Evolutionary conservation across 2,797 vertebrate genomes (phyloP).

Genomic region (Ciconia nigra): DNA sequence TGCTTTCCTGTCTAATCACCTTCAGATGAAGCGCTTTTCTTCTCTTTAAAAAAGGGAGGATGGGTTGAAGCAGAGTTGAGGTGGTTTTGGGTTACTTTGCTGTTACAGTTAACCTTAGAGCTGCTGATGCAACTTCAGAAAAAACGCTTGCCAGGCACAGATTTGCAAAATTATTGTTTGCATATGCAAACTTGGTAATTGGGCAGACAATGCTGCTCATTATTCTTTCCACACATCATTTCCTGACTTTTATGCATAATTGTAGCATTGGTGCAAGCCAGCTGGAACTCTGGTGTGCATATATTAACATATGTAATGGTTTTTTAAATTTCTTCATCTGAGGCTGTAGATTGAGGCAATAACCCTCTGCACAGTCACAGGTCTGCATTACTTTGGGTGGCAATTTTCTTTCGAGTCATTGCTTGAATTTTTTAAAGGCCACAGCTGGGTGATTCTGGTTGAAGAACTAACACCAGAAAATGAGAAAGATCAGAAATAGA

Average conservation of each 20-base stretch:
- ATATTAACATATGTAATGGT: not conserved
- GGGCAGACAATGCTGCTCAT: slow-evolving; percentile 42
- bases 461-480: not conserved
- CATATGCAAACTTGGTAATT: slow-evolving; percentile 32
- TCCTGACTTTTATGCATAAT: not conserved
- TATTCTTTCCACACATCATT: slow-evolving; percentile 46
- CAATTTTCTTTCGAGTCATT: not conserved
- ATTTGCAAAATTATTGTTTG: slow-evolving; percentile 21
- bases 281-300: slow-evolving; percentile 4
- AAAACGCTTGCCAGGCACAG: not conserved
- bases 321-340: not conserved
- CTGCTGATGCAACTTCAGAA: not conserved
- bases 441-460: not conserved
- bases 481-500: not conserved
- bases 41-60: not conserved
- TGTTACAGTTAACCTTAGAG: not conserved
- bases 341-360: not conserved
- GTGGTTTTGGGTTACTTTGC: not conserved
- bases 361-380: not conserved
- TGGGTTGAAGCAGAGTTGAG: not conserved
- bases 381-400: not conserved
- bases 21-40: not conserved
- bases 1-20: not conserved
- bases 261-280: slow-evolving; percentile 3
- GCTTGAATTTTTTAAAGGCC: not conserved